Evolutionary conservation across 2,888 invertebrate genomes (phyloP), one percentile per base, ranked within the genome.

Genomic region (Galerucella calmariensis): DNA sequence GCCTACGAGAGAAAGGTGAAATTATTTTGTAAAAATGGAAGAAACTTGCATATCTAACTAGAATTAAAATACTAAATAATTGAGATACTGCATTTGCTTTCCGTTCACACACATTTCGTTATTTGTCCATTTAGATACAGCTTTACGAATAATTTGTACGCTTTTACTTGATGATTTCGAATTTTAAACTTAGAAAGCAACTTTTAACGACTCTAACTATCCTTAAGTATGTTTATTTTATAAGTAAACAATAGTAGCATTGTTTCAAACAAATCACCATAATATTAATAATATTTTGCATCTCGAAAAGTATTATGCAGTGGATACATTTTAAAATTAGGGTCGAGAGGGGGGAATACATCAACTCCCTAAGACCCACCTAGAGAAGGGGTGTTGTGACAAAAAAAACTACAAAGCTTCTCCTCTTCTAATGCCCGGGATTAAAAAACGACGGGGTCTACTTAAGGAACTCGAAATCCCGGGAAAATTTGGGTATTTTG

Each of bases 1-100:
- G 12, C 63, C 63, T 70, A 44, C 41, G 56, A 71, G 71, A 71
- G 71, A 71, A 71, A 71, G 71, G 71, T 65, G 71, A 71, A 71
- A 71, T 65, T 20, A 51, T 27, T 27, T 11, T 16, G 35, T 12
- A 16, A 44, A 56, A 71, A 56, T 65, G 16, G 65, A 56, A 71
- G 56, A 71, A 65, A 65, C 65, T 59, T 65, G 71, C 71, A 58
- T 56, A 65, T 63, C 71, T 53, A 71, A 71, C 44, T 56, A 14
- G 14, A 41, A 14, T 61, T 35, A 16, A 24, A 27, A 12, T 48
- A 14, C 46, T 46, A 12, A 46, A 46, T 46, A 46, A 35, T 35
- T 35, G 35, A 5, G 35, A 35, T 35, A 35, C 1, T 35, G 35
- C 5, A 35, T 20, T 61, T 61, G 61, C 61, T 24, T 61, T 61